Percentiles rank a stretch among this genome's conserved stretches.
phyloP scores from a whole-genome alignment of 2,113 vertebrate genomes.

The Dicrurus megarhynchus region DNA sequence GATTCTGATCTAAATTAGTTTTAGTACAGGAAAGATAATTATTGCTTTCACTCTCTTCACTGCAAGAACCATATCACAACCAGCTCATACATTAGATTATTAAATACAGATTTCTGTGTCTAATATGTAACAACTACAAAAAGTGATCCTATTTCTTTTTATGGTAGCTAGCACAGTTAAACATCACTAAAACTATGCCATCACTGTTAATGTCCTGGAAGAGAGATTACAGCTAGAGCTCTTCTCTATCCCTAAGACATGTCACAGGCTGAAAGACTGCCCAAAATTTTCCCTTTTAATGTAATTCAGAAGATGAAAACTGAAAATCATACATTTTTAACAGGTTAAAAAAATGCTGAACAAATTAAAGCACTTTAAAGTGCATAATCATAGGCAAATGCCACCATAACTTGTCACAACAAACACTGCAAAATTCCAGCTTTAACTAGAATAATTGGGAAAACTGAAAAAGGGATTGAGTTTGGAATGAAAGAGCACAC shows the following conservation, averaged over 20 bases:
- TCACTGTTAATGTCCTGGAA: not conserved
- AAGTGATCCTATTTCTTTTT: not conserved
- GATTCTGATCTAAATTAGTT: not conserved
- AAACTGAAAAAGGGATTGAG: not conserved
- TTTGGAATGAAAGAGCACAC: not conserved
- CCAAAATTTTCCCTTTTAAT: not conserved
- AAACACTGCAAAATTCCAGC: not conserved
- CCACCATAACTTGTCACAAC: not conserved
- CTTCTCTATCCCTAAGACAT: not conserved
- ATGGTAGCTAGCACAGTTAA: not conserved
- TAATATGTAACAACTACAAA: not conserved
- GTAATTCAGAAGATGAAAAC: not conserved
- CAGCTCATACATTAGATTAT: not conserved
- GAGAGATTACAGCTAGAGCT: not conserved
- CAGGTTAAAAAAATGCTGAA: not conserved
- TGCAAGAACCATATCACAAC: not conserved
- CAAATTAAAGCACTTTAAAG: not conserved
- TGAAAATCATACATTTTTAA: not conserved
- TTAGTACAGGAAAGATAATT: not conserved
- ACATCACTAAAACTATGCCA: not conserved
- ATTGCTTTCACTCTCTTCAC: not conserved
- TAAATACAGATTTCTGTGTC: not conserved
- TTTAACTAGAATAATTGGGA: not conserved
- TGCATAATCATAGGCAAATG: not conserved
- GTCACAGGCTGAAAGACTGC: not conserved